Base-by-base conservation (phyloP, 2,888 invertebrate species). In the Smittia aterrima region DNA sequence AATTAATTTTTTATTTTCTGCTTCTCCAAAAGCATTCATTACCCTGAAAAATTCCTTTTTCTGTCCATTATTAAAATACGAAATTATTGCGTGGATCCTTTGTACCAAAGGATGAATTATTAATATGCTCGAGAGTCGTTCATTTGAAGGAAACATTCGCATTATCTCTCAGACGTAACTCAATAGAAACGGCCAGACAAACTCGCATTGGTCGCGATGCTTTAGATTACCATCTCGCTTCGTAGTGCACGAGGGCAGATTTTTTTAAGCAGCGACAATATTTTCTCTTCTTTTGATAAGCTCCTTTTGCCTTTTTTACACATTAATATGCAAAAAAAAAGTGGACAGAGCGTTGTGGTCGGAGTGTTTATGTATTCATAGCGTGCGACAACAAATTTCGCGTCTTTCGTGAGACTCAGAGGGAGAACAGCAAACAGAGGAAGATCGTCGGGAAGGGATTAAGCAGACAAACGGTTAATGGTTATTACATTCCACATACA, bases 281-380 rank as follows among this genome's bases (percentile, higher is more conserved):
- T 66, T 27, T 25, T 66, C n/a, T 66, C 24, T 66, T 25, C 25
- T 9, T 38, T 67, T 20, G 38, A 68, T 58, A 64, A 27, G 64
- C 20, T 22, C 64, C 13, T n/a, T 64, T 64, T 9, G 25, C 27
- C 25, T 22, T 27, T 64, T 64, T n/a, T n/a, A 20, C 32, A 62
- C 40, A 72, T 72, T 72, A 62, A 72, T 71, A 72, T 72, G 72
- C 72, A 62, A 38, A 58, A 62, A 22, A 62, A n/a, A n/a, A n/a
- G n/a, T 16, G 64, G 64, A 64, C 27, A 64, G 7, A 64, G 4
- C 25, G 6, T 20, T 7, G 64, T 64, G 27, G 64, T 64, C 7
- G 58, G 58, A 58, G 58, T 4, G 13, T 18, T n/a, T 13, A 58
- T 58, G 9, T 20, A 18, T 22, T 22, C 58, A 22, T 22, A 22